A percentile compares a stretch with the other conserved stretches of the same genome.
Conservation (phyloP, 2,113 vertebrate species). For the Pomatostomus ruficeps region DNA sequence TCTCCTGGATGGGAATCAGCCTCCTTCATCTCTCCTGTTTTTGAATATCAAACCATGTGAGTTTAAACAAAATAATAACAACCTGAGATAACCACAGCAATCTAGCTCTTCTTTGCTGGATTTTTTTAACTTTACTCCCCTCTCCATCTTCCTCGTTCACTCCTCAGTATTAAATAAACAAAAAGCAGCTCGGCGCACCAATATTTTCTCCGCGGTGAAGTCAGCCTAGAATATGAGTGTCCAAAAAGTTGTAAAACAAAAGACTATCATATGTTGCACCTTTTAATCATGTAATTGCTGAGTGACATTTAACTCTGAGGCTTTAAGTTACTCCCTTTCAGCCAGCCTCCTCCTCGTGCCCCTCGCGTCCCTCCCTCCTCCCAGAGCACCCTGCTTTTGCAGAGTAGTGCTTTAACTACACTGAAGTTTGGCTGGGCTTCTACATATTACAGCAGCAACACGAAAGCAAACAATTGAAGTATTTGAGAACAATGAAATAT, state of each 20-base stretch:
- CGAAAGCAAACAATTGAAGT: slow-evolving; percentile 93
- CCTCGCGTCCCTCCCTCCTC: slow-evolving; percentile 7
- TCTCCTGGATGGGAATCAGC: neutral
- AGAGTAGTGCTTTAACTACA: slow-evolving; percentile 83
- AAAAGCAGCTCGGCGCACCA: neutral
- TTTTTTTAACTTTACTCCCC: neutral
- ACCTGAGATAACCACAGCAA: neutral
- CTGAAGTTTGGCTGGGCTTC: slow-evolving; percentile 91
- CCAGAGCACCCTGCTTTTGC: slow-evolving; percentile 19
- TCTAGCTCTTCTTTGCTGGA: neutral
- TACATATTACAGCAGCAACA: slow-evolving; percentile 92
- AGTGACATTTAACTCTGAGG: slow-evolving; percentile 63
- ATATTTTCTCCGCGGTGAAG: neutral
- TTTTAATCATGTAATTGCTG: slow-evolving; percentile 79
- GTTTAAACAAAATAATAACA: too few relatives aligned
- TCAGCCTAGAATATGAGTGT: slow-evolving; percentile 42
- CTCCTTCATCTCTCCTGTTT: neutral
- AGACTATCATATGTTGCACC: slow-evolving; percentile 40
- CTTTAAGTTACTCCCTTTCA: slow-evolving; percentile 67
- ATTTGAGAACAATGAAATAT: slow-evolving; percentile 99
- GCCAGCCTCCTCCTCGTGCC: slow-evolving; percentile 26
- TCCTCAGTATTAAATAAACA: neutral
- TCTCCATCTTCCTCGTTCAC: neutral
- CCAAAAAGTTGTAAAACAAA: slow-evolving; percentile 60
- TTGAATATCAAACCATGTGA: neutral